These are phyloP conservation scores for Marasmarcha lunaedactyla DNA, from an alignment of 2,888 invertebrate species.

Conservation along the genomic window DNA sequence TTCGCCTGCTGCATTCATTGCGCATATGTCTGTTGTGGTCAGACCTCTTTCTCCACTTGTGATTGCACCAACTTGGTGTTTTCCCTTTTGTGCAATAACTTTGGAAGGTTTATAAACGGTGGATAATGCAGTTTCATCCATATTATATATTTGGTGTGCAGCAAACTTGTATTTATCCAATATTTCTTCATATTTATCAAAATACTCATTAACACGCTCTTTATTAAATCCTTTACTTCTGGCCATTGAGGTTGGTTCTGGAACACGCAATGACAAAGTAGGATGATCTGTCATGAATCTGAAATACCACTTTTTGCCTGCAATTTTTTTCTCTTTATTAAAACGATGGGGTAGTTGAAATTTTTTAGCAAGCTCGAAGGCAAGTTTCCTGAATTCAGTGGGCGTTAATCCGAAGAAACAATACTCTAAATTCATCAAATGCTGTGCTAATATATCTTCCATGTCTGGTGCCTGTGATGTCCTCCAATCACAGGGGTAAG, in stretches of 20 bases:
- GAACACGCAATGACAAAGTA: conserved; percentile 11
- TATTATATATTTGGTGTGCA: conserved; percentile 15
- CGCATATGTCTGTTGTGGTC: conserved; percentile 20
- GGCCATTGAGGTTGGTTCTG: conserved; percentile 12
- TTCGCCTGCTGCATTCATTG: conserved; percentile 3
- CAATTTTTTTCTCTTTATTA: conserved; percentile 11
- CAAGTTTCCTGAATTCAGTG: conserved; percentile 10
- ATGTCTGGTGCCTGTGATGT: conserved; percentile 10
- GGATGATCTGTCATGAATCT: conserved; percentile 15
- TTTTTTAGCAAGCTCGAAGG: conserved; percentile 11
- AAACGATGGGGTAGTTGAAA: conserved; percentile 11
- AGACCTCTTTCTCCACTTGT: conserved; percentile 16
- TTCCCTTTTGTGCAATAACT: conserved; percentile 16
- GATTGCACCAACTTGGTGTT: conserved; percentile 14
- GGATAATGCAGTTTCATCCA: conserved; percentile 14
- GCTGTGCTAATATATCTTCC: conserved; percentile 12
- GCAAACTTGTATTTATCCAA: conserved; percentile 13
- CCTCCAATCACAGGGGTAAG: too few relatives aligned
- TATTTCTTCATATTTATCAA: conserved; percentile 12
- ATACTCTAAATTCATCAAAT: conserved; percentile 12
- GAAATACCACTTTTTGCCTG: conserved; percentile 12
- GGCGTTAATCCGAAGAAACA: conserved; percentile 12
- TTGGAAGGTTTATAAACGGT: conserved; percentile 15
- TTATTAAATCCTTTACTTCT: conserved; percentile 10
- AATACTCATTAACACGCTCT: conserved; percentile 12